Conservation (phyloP, 2,888 invertebrate species). For the Xestia c-nigrum region DNA sequence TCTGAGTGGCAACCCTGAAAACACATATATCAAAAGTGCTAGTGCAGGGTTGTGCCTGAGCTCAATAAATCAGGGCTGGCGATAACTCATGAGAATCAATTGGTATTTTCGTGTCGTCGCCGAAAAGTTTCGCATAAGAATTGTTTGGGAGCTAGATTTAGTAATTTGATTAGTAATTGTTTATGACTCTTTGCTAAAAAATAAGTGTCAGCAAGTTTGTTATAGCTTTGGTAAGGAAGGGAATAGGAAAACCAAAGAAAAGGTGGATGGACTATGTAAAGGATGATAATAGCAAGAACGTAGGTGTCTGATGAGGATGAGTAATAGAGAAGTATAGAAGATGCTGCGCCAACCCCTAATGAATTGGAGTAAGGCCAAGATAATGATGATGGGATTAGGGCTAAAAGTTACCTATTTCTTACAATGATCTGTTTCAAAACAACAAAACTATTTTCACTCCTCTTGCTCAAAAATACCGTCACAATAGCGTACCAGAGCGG, state of each 20-base stretch:
- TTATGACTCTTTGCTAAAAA: constrained; percentile 19
- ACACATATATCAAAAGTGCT: constrained; percentile 79
- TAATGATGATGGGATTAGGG: too few species aligned
- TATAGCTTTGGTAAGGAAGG: background rate
- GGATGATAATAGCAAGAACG: too few species aligned
- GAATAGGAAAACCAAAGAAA: background rate
- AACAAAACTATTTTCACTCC: background rate
- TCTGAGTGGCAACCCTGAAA: constrained; percentile 76
- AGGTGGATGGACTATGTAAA: too few species aligned
- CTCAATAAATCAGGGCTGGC: constrained; percentile 80
- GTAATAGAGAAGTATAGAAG: too few species aligned
- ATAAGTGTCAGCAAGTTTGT: background rate
- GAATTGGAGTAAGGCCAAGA: too few species aligned
- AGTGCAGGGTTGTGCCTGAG: constrained; percentile 73
- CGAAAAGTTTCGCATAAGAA: constrained; percentile 67
- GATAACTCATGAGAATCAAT: constrained; percentile 73
- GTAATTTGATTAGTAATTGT: constrained; percentile 42
- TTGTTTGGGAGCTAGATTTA: constrained; percentile 50
- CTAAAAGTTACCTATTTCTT: too few species aligned
- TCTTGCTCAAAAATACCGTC: too few species aligned
- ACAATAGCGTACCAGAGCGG: too few species aligned
- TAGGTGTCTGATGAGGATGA: too few species aligned
- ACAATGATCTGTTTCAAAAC: background rate
- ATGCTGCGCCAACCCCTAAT: too few species aligned
- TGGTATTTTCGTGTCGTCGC: constrained; percentile 70